Evolutionary conservation across 1,140 invertebrate genomes (phyloP), one percentile per base, ranked within the genome.

Genomic region (Phocides pigmalion): DNA sequence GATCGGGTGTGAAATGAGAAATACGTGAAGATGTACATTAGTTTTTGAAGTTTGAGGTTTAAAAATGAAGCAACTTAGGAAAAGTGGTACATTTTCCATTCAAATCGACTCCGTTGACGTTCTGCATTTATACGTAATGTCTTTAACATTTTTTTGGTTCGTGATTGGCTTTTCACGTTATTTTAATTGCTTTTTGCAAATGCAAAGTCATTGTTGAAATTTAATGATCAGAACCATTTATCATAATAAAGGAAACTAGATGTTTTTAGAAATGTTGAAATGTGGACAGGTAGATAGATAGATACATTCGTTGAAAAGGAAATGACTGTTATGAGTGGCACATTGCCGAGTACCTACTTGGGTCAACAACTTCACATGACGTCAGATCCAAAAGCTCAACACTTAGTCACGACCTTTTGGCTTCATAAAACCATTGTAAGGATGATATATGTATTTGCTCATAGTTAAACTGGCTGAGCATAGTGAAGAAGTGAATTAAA

Each of bases 361-460:
- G 77, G 74, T 79, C 72, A 75, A 76, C 65, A 74, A 77, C 72
- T 68, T 69, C 20, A 54, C 19, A 65, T 80, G 74, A 80, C 72
- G 75, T 82, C 75, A 82, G 44, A 62, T 63, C 65, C 68, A 74
- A 80, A 80, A 80, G 75, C 70, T 82, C 54, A 28, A 41, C 54
- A 61, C 66, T 79, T 78, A 76, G 58, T 79, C 74, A 74, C 66
- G 64, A 67, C 63, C 66, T 68, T 62, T 71, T 71, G 68, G 64
- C 62, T 62, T 42, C 46, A 56, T 56, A 42, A 42, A 22, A 25
- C 37, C 12, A 42, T 54, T 54, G 37, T 42, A 14, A 39, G 11
- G 50, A 20, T n/a, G 49, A 11, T 41, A 6, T 41, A 25, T 22
- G 17, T 19, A 49, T 12, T 3, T 19, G 39, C 6, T n/a, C 32